phyloP scores from a whole-genome alignment of 2,797 vertebrate species.

The Sebastiscus tertius region DNA sequence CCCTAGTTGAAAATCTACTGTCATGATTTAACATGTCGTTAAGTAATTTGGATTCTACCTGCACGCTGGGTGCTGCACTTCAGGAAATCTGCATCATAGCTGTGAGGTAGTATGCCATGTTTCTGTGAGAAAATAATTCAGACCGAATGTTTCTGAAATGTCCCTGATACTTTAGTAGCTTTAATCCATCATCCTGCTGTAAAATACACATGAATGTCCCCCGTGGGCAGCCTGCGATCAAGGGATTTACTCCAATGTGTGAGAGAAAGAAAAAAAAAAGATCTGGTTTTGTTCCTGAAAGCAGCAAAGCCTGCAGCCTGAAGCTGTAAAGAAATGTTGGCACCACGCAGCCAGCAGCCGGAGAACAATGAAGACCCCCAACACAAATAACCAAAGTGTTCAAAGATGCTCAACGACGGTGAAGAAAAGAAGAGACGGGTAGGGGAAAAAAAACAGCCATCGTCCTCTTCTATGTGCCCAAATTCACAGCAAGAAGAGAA shows the following conservation, averaged over 20 bases:
- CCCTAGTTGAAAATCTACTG: neutral
- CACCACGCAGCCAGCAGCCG: neutral
- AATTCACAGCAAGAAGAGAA: neutral
- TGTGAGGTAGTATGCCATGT: neutral
- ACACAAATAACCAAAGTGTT: neutral
- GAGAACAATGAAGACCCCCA: neutral
- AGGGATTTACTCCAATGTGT: neutral
- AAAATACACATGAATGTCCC: neutral
- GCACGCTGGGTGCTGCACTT: neutral
- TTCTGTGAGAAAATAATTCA: neutral
- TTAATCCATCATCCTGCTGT: neutral
- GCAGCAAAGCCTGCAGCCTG: neutral
- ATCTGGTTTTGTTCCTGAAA: neutral
- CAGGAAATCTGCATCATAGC: neutral
- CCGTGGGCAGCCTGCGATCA: neutral
- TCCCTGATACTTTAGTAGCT: neutral
- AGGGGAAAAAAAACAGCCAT: neutral
- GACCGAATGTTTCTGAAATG: neutral
- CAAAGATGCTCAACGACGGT: neutral
- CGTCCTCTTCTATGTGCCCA: neutral
- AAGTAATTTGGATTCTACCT: neutral
- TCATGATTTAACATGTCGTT: slow-evolving; percentile 8
- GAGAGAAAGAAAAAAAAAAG: too few species aligned
- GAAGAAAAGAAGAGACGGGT: neutral
- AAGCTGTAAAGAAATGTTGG: slow-evolving; percentile 8